Evolutionary conservation across 2,797 vertebrate species (phyloP), one percentile per base, ranked within the genome.

Genomic region (Hybognathus amarus): DNA sequence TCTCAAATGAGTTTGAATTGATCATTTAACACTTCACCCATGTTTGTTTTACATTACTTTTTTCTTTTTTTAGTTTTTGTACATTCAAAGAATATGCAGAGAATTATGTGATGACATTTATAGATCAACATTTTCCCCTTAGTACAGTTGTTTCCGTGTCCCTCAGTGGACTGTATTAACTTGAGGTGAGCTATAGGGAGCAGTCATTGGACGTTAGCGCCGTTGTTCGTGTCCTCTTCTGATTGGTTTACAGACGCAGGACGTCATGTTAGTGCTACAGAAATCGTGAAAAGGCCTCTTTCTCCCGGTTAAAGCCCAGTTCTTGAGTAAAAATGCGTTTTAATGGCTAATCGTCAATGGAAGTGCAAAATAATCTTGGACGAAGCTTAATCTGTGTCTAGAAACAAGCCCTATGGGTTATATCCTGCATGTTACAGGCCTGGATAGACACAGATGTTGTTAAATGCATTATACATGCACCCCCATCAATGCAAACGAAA

Each of bases 21-120:
- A 54, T 82, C 42, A 67, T 88, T 82, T 56, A 77, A 85, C 89
- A 77, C 66, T 84, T 84, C 54, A 88, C 66, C 76, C 83, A 81
- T 87, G 64, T 50, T 38, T 80, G 18, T 77, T 87, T 67, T 70
- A 52, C n/a, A 11, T 45, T 0, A 36, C 33, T 36, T 24, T 13
- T 2, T 66, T 30, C 2, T 6, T 38, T 66, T 84, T 67, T 82
- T 15, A 30, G 77, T 70, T 80, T 75, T 81, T 33, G 79, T 66
- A 17, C 56, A 47, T 40, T 81, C 12, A 36, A 54, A 59, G 85
- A 56, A 75, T 83, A 85, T 61, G 78, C 73, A 81, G 85, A 88
- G 71, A 54, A 42, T 73, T 40, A 73, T 80, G 68, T 73, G 52
- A 54, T 68, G 22, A 66, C 54, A 47, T 85, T 66, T 59, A 87